Evolutionary conservation across 2,888 invertebrate genomes (phyloP), one percentile per base, ranked within the genome.

Genomic region (Polydrusus tereticollis): DNA sequence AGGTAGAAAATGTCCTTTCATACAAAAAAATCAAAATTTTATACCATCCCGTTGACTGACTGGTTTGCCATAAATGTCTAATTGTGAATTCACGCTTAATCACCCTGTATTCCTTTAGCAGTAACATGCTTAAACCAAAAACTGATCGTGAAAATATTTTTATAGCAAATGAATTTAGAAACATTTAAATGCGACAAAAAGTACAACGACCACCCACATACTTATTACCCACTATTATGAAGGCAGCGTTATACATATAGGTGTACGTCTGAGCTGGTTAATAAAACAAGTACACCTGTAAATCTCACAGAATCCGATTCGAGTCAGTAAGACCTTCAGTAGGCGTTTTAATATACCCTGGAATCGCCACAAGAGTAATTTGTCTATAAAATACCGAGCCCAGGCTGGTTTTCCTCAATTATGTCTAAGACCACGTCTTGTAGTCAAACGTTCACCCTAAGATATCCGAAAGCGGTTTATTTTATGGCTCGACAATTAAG

Each of bases 321-420:
- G 65, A 58, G 36, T 55, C 50, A 16, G 55, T 41, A 52, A 70
- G 70, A 65, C 70, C 60, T 65, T 71, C 55, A 55, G 71, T 71
- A 71, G 71, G 71, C 71, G 71, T 71, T 71, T 71, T 66, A 71
- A 71, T 66, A 60, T 38, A 33, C 60, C 66, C 55, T 71, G 65
- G 66, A 71, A 71, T 71, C 65, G 60, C 65, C 71, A 58, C 59
- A 66, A 66, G 52, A 66, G 66, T 66, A 66, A 71, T 71, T 71
- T 71, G 71, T 71, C 71, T 71, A 66, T 65, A 71, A 66, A 71
- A 66, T 52, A 66, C 66, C 65, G 52, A 50, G 43, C 38, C 64
- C 66, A 38, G 70, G 29, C 45, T 38, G 43, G 60, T 50, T 71
- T 71, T 71, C 65, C 66, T 71, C 71, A 71, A 71, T 71, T 71